Base-by-base conservation (phyloP, 2,888 invertebrate genomes). In the Synergus japonicus region DNA sequence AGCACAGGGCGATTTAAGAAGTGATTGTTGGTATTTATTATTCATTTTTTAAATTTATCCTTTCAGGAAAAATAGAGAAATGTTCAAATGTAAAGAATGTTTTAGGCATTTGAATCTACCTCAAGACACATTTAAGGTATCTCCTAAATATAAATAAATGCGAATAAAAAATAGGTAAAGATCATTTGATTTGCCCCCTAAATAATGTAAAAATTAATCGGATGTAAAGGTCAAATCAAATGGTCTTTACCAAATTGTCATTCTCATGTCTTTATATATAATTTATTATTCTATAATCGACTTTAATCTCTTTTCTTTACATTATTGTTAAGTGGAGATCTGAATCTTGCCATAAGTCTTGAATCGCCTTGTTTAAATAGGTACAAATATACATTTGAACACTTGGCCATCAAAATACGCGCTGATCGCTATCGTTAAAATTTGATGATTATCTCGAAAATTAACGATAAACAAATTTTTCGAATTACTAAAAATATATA, bases 321-420 rank as follows among this genome's bases (percentile, higher is more conserved):
- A 10, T 66, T 78, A 64, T 81, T 79, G 54, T 69, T 78, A 15
- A 79, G 64, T 64, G 43, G 18, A 7, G 44, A 79, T 76, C 43
- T 13, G 7, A 29, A 66, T 69, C 37, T 77, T 77, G 41, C 10
- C 63, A 81, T 78, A 84, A 84, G 83, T 83, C 82, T 82, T 79
- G 79, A 85, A 83, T 83, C 84, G 81, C 66, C 82, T 83, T 85
- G 82, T 37, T 79, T 79, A 77, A 78, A 84, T 85, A 86, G 85
- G 86, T 87, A 86, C 87, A 86, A 85, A 85, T 86, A 83, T 85
- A 84, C 83, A 84, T 37, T 37, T 37, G 37, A 37, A 5, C 37
- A 37, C 37, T 37, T 37, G 7, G 37, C 37, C 37, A 5, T 37
- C 37, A 37, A 37, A 37, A 37, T 37, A 37, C 37, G 37, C 37